phyloP scores from a whole-genome alignment of 2,888 invertebrate genomes.

The Ectemnius lituratus region DNA sequence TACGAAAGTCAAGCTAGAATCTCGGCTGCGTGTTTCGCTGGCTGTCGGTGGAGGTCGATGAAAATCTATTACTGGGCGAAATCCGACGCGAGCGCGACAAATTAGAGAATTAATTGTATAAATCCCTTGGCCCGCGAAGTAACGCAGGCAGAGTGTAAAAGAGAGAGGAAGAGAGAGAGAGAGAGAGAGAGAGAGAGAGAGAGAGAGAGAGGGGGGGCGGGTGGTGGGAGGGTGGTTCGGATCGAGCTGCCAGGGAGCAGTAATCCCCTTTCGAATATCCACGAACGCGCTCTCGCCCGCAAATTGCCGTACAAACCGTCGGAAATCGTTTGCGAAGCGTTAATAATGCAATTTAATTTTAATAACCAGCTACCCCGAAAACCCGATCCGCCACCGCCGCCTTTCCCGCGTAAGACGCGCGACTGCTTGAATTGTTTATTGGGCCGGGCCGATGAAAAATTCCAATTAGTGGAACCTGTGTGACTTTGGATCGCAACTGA shows the following conservation, averaged over 20 bases:
- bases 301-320: conserved; percentile 69
- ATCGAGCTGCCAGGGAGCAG: conserved; percentile 37
- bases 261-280: conserved; percentile 72
- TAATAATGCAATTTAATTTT: conserved; percentile 74
- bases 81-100: conserved; percentile 71
- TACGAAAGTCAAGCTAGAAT: no score
- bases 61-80: conserved; percentile 68
- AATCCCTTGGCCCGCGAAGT: conserved; percentile 66
- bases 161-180: conserved; percentile 8
- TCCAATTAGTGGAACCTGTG: conserved; percentile 29
- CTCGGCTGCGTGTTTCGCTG: no score
- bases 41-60: conserved; percentile 46
- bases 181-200: conserved; percentile 16
- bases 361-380: conserved; percentile 62
- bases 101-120: conserved; percentile 74
- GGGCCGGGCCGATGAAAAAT: conserved; percentile 25
- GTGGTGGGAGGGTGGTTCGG: conserved; percentile 26
- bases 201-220: conserved; percentile 35
- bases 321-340: conserved; percentile 69
- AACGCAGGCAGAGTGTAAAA: conserved; percentile 23
- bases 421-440: conserved; percentile 41
- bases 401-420: conserved; percentile 39
- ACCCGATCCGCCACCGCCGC: no score
- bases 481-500: not conserved
- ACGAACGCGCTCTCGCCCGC: conserved; percentile 57